Evolutionary conservation across 30 jellyfish, hydroid and myxozoan species (phyloP).

Genomic region (Pelagia noctiluca): DNA sequence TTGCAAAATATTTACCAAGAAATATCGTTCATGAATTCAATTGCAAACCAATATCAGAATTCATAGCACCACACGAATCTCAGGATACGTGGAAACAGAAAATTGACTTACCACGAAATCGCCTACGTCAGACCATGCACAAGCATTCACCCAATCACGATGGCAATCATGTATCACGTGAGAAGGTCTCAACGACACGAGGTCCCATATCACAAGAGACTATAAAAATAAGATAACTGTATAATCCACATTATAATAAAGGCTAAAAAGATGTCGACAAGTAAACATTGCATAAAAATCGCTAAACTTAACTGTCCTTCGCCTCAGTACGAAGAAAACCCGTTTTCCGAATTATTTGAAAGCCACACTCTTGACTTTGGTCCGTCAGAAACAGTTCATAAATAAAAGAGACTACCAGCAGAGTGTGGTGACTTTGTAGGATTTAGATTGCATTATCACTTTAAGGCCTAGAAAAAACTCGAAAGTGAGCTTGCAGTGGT

Average conservation of each 20-base stretch:
- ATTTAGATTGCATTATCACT: no score
- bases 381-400: constrained; percentile 90
- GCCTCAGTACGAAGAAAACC: constrained; percentile 67
- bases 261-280: not conserved
- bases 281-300: no score
- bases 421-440: constrained; percentile 97
- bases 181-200: constrained; percentile 35
- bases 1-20: no score
- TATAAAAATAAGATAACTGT: constrained; percentile 12
- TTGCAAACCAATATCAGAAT: no score
- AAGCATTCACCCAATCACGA: constrained; percentile 80
- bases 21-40: no score
- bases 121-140: constrained; percentile 97
- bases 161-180: constrained; percentile 60
- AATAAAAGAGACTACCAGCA: constrained; percentile 85
- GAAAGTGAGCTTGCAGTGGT: no score
- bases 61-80: no score
- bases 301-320: constrained; percentile 57
- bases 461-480: no score
- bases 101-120: constrained; percentile 70
- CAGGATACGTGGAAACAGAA: no score
- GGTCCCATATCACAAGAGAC: constrained; percentile 88
- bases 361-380: constrained; percentile 86
- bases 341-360: constrained; percentile 73
- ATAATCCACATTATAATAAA: not conserved